phyloP scores from a whole-genome alignment of 2,113 vertebrate genomes.

The Pan paniscus region DNA sequence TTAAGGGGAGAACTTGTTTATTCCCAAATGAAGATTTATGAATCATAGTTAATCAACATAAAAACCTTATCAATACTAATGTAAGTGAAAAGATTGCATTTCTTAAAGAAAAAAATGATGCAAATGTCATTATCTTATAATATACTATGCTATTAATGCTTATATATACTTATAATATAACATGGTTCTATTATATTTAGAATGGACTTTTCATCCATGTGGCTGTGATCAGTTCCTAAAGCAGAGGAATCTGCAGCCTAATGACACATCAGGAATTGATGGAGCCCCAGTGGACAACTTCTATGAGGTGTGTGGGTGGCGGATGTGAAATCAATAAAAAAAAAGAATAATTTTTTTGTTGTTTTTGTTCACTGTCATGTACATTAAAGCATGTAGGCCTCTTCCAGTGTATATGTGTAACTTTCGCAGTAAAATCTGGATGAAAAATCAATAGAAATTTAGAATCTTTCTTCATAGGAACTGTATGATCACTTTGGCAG shows the following conservation, averaged over 20 bases:
- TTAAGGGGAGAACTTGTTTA: background rate
- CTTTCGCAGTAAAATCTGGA: background rate
- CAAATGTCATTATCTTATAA: background rate
- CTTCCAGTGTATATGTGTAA: background rate
- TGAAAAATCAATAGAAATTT: background rate
- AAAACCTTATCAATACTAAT: background rate
- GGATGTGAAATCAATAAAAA: background rate
- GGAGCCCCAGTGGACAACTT: background rate
- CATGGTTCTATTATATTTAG: background rate
- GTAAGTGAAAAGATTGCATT: background rate
- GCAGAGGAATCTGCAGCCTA: background rate
- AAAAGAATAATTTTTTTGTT: background rate
- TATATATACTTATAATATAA: background rate
- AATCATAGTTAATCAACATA: background rate
- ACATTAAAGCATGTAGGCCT: background rate
- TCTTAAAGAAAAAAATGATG: slow-evolving; percentile 25
- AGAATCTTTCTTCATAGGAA: background rate
- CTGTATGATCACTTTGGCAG: background rate
- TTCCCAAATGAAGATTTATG: background rate
- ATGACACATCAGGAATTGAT: background rate
- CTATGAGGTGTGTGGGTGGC: background rate
- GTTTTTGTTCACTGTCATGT: background rate
- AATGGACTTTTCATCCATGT: background rate
- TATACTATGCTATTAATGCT: background rate
- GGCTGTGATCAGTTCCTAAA: background rate